Percentiles rank a stretch among this genome's conserved stretches.
These are phyloP conservation scores for Sebastes schlegelii DNA, from an alignment of 2,113 vertebrate genomes.

Conservation along the genomic window DNA sequence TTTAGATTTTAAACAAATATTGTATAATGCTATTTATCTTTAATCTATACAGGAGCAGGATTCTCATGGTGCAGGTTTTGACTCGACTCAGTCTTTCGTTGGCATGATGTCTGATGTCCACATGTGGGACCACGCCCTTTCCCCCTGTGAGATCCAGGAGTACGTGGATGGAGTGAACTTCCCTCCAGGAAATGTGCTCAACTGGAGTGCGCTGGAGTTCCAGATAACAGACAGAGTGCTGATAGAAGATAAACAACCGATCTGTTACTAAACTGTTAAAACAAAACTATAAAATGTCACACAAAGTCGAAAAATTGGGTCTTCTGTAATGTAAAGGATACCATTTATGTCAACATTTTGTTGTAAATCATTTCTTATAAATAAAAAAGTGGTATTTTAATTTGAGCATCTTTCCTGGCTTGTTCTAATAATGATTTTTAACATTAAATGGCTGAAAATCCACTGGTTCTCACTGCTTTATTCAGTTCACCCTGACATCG, in stretches of 20 bases:
- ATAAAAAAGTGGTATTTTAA: no score
- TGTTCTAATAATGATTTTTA: no score
- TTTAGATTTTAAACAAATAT: neutral
- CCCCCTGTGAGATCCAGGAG: neutral
- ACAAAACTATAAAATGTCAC: neutral
- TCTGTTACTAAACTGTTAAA: constrained; percentile 31
- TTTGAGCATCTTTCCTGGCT: no score
- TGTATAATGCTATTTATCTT: neutral
- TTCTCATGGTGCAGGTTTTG: constrained; percentile 60
- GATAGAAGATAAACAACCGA: constrained; percentile 43
- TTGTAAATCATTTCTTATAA: no score
- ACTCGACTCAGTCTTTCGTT: constrained; percentile 58
- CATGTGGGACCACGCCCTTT: constrained; percentile 74
- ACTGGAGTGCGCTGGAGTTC: constrained; percentile 69
- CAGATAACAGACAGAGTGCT: constrained; percentile 41
- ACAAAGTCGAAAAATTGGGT: no score
- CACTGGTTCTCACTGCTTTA: no score
- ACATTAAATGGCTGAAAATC: no score
- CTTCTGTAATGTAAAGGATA: no score
- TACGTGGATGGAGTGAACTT: constrained; percentile 35
- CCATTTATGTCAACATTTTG: no score
- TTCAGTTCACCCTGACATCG: no score
- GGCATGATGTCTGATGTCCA: constrained; percentile 77
- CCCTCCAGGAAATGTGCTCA: constrained; percentile 75
- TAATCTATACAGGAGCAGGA: constrained; percentile 66